Percentiles rank a stretch among this genome's conserved stretches.
Conservation (phyloP, 2,888 invertebrate species). For the Hyles lineata region DNA sequence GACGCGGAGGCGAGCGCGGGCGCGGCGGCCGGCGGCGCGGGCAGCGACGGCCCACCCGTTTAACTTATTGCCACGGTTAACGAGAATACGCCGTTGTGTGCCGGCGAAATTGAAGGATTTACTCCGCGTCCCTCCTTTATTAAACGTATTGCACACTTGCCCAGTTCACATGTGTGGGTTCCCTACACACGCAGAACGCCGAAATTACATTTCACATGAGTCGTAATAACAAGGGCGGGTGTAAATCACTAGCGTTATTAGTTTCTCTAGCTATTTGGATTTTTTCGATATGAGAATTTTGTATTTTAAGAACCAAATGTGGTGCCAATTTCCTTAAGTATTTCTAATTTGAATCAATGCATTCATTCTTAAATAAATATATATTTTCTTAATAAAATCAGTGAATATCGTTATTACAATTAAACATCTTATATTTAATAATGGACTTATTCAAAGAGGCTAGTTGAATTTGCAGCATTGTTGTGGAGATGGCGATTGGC, state of each 20-base stretch:
- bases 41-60: conserved; percentile 71
- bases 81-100: conserved; percentile 84
- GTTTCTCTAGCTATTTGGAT: conserved; percentile 82
- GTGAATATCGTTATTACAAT: neutral
- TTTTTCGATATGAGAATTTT: conserved; percentile 61
- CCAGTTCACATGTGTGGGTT: conserved; percentile 62
- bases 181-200: conserved; percentile 73
- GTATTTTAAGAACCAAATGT: neutral
- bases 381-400: neutral
- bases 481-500: conserved; percentile 11
- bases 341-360: too few species aligned
- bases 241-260: conserved; percentile 84
- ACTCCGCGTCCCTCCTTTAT: conserved; percentile 85
- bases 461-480: neutral
- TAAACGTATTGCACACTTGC: conserved; percentile 82
- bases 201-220: conserved; percentile 85
- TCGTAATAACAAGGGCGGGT: conserved; percentile 84
- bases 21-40: conserved; percentile 52
- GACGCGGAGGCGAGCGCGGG: conserved; percentile 45
- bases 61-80: conserved; percentile 85
- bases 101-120: conserved; percentile 85
- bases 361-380: too few species aligned
- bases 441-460: neutral
- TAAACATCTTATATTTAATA: neutral
- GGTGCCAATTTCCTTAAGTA: neutral